A percentile compares a stretch with the other conserved stretches of the same genome.
phyloP scores from a whole-genome alignment of 2,797 vertebrate genomes.

The Sebastes itinus region DNA sequence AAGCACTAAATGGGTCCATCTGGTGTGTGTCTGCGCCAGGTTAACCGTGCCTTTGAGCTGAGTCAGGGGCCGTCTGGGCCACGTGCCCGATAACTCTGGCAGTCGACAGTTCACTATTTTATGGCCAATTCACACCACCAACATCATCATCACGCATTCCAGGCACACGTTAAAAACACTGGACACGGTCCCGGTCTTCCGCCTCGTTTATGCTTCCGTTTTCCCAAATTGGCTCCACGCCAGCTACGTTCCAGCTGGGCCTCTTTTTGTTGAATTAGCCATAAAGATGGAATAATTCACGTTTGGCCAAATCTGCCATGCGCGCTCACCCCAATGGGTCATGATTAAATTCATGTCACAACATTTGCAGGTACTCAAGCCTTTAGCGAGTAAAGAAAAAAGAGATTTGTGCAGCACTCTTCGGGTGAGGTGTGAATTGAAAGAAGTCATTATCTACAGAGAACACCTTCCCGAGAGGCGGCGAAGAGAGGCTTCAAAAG shows the following conservation, averaged over 20 bases:
- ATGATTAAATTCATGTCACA: slow-evolving; percentile 41
- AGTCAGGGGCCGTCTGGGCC: slow-evolving; percentile 58
- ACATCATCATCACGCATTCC: slow-evolving; percentile 40
- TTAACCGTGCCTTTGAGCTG: slow-evolving; percentile 52
- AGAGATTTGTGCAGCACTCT: slow-evolving; percentile 20
- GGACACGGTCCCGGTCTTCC: slow-evolving; percentile 31
- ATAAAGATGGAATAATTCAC: slow-evolving; percentile 50
- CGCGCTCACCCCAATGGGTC: slow-evolving; percentile 7
- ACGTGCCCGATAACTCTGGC: slow-evolving; percentile 41
- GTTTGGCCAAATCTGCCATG: slow-evolving; percentile 28
- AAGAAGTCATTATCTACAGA: slow-evolving; percentile 75
- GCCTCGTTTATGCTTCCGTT: slow-evolving; percentile 24
- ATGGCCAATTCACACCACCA: slow-evolving; percentile 56
- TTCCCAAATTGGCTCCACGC: slow-evolving; percentile 1
- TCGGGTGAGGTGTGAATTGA: slow-evolving; percentile 57
- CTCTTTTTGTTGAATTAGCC: slow-evolving; percentile 35
- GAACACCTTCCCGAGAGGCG: slow-evolving; percentile 70
- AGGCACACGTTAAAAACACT: slow-evolving; percentile 17
- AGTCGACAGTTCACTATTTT: slow-evolving; percentile 44
- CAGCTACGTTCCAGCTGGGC: slow-evolving; percentile 33
- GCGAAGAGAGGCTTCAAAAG: slow-evolving; percentile 67
- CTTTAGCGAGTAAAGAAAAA: slow-evolving; percentile 19
- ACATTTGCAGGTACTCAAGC: slow-evolving; percentile 31
- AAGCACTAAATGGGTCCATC: too few relatives aligned
- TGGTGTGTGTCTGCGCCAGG: not conserved